Base-by-base conservation (phyloP, 2,888 invertebrate species). In the Biston stratarius region DNA sequence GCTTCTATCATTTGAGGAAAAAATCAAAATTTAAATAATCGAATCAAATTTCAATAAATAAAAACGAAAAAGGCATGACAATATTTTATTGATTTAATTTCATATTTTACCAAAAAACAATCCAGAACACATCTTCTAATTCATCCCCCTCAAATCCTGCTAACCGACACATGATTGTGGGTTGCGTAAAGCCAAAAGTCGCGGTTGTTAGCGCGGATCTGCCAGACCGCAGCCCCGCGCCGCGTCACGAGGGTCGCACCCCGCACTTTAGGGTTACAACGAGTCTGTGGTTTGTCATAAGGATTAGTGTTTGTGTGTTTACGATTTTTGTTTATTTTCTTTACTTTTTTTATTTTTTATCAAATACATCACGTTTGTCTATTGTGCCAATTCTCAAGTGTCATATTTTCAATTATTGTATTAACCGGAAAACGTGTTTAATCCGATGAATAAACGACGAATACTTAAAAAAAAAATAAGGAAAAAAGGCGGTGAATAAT, bases 211-310 rank as follows among this genome's bases (percentile, higher is more conserved):
- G 58, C 55, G 64, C 61, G 64, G 72, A 72, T 64, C 69, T 52
- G 60, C 34, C 15, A 59, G 72, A 67, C 72, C 74, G 59, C 61
- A 14, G 38, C 24, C 8, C 56, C 14, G 58, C 53, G 34, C 67
- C 74, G 71, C 69, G 55, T 67, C 74, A 73, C 55, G 74, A 75
- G 85, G 86, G 85, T 84, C 77, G 79, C 78, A 75, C 83, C 85
- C 83, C 79, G 77, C 76, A 71, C 77, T 81, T 81, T 80, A 84
- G 85, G 86, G 85, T 84, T 85, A 83, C 75, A 65, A 64, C 73
- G 69, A 64, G 79, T 76, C 77, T 75, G 80, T 72, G 79, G 80
- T 77, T 78, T 71, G 66, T 69, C 62, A 59, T 51, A 73, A 49
- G 76, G 79, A 79, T 78, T 77, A 77, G 66, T 69, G 76, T 77